phyloP scores from a whole-genome alignment of 2,113 vertebrate genomes.

The Bujurquina vittata region DNA sequence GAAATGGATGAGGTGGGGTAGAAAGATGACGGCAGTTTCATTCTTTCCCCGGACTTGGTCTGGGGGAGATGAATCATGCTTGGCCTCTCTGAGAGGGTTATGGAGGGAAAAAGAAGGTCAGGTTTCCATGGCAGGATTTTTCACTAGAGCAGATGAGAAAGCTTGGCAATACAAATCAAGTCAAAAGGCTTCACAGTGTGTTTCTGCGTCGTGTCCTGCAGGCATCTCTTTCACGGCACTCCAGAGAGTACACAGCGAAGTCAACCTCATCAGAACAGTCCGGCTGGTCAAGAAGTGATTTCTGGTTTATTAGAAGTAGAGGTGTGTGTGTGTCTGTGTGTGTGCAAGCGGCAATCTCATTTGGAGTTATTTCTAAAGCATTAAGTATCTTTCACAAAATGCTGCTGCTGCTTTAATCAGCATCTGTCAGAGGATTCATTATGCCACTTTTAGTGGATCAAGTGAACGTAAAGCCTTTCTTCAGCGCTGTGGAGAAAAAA shows the following conservation, averaged over 20 bases:
- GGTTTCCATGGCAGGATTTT: slow-evolving; percentile 55
- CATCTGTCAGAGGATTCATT: slow-evolving; percentile 60
- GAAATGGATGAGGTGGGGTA: slow-evolving; percentile 63
- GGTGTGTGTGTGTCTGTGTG: neutral
- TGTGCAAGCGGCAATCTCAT: slow-evolving; percentile 12
- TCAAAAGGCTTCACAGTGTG: slow-evolving; percentile 47
- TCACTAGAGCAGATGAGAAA: slow-evolving; percentile 60
- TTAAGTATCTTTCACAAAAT: slow-evolving; percentile 47
- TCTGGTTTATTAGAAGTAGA: slow-evolving; percentile 48
- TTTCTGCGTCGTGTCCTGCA: slow-evolving; percentile 49
- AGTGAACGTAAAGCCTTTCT: slow-evolving; percentile 65
- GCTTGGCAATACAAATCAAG: slow-evolving; percentile 69
- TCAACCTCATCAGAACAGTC: slow-evolving; percentile 54
- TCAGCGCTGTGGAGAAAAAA: slow-evolving; percentile 27
- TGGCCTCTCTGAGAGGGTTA: slow-evolving; percentile 40
- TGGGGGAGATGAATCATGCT: slow-evolving; percentile 56
- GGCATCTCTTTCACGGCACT: slow-evolving; percentile 61
- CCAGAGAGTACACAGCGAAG: slow-evolving; percentile 48
- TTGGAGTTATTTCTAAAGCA: slow-evolving; percentile 39
- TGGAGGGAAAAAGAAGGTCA: slow-evolving; percentile 37
- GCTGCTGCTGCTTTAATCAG: slow-evolving; percentile 55
- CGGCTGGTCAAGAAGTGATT: slow-evolving; percentile 51
- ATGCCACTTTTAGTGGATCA: slow-evolving; percentile 63
- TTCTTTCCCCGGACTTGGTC: slow-evolving; percentile 50
- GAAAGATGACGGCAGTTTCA: slow-evolving; percentile 57